Evolutionary conservation across 2,113 vertebrate genomes (phyloP).

Genomic region (Paramormyrops kingsleyae): DNA sequence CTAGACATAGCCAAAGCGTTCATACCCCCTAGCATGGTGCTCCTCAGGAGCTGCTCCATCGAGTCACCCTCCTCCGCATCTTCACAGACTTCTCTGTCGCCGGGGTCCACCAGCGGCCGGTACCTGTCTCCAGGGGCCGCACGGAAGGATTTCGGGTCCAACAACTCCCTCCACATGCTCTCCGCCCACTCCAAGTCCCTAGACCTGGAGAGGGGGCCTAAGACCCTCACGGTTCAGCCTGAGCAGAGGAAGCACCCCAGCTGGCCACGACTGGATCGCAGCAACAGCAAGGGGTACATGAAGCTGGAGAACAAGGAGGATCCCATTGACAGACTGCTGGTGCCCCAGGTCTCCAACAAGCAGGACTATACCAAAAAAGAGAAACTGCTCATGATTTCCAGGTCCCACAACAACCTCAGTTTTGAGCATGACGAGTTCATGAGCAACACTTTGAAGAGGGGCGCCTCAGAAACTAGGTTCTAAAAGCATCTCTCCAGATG

Average conservation of each 20-base stretch:
- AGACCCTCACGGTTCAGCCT: conserved; percentile 77
- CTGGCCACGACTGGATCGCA: conserved; percentile 90
- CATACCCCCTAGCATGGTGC: conserved; percentile 48
- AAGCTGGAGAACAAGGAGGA: conserved; percentile 93
- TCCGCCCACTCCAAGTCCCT: conserved; percentile 92
- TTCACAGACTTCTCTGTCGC: conserved; percentile 65
- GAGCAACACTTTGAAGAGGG: conserved; percentile 83
- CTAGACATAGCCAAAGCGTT: conserved; percentile 66
- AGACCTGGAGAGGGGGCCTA: conserved; percentile 77
- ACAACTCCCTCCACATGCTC: conserved; percentile 83
- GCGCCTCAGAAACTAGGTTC: conserved; percentile 93
- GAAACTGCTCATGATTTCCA: conserved; percentile 97
- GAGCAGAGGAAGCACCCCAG: conserved; percentile 94
- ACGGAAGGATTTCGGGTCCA: conserved; percentile 87
- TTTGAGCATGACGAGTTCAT: conserved; percentile 92
- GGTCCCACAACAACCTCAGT: conserved; percentile 95
- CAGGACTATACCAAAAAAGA: conserved; percentile 92
- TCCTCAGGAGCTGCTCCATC: conserved; percentile 74
- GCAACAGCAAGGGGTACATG: conserved; percentile 90
- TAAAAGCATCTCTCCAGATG: conserved; percentile 43
- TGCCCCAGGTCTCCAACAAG: conserved; percentile 56
- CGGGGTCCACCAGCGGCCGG: conserved; percentile 68
- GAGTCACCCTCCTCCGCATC: conserved; percentile 61
- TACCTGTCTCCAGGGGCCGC: conserved; percentile 85
- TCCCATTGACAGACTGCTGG: conserved; percentile 73